Evolutionary conservation across 2,797 vertebrate genomes (phyloP).

Genomic region (Tokudaia tokunoshimensis): DNA sequence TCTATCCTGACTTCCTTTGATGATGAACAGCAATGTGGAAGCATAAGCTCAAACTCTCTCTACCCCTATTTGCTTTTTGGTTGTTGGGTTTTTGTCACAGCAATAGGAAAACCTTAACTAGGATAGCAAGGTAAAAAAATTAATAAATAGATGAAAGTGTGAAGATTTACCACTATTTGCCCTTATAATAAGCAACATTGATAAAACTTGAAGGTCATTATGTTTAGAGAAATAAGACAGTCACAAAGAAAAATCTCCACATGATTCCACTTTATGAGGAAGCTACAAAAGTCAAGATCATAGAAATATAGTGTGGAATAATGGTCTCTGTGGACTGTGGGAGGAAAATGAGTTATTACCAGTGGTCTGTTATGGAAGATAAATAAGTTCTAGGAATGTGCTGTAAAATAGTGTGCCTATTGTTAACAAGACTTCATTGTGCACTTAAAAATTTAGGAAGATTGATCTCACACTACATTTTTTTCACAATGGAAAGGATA

Average conservation of each 20-base stretch:
- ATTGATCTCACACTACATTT: background rate
- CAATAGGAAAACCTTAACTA: background rate
- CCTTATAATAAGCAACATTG: background rate
- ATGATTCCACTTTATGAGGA: background rate
- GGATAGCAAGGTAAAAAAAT: background rate
- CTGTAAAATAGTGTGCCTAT: background rate
- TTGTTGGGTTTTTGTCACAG: background rate
- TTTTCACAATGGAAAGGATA: background rate
- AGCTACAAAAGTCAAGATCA: background rate
- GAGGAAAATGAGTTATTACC: background rate
- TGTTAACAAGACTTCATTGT: background rate
- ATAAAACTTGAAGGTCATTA: background rate
- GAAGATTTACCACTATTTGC: background rate
- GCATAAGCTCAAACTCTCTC: background rate
- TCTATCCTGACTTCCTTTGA: background rate
- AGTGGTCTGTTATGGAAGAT: background rate
- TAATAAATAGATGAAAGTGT: background rate
- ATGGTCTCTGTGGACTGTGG: no score
- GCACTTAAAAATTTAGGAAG: background rate
- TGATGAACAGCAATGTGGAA: background rate
- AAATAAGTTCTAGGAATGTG: background rate
- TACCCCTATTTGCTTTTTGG: background rate
- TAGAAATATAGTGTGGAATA: background rate
- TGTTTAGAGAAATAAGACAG: background rate
- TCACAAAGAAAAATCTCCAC: background rate